Evolutionary conservation across 2,888 invertebrate genomes (phyloP).

Genomic region (Eustalomyia histrio): DNA sequence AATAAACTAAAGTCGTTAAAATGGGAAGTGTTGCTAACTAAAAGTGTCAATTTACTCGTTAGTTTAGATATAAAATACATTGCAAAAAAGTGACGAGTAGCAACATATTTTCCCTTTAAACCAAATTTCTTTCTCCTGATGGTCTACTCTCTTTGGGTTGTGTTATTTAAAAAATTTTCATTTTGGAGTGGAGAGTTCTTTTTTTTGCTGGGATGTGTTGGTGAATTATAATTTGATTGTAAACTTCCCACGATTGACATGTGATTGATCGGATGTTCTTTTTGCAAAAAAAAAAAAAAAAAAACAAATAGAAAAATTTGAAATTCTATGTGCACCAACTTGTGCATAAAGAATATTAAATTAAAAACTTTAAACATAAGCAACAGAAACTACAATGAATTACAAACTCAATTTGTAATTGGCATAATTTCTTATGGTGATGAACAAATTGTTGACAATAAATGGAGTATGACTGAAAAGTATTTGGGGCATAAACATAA

Average conservation of each 20-base stretch:
- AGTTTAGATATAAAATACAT: too few relatives aligned
- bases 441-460: conserved; percentile 53
- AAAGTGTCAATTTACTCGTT: too few relatives aligned
- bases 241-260: conserved; percentile 69
- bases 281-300: conserved; percentile 1
- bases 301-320: conserved; percentile 7
- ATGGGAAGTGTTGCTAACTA: too few relatives aligned
- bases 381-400: not conserved
- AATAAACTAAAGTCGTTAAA: too few relatives aligned
- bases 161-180: too few relatives aligned
- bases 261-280: conserved; percentile 61
- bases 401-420: conserved; percentile 57
- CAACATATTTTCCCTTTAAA: too few relatives aligned
- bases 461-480: conserved; percentile 55
- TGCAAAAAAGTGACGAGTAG: too few relatives aligned
- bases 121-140: too few relatives aligned
- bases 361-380: conserved; percentile 40
- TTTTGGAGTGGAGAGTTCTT: too few relatives aligned
- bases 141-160: too few relatives aligned
- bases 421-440: conserved; percentile 60
- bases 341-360: conserved; percentile 59
- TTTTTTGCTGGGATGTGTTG: conserved; percentile 3
- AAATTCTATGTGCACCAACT: conserved; percentile 42
- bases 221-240: conserved; percentile 49
- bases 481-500: conserved; percentile 43